Percentiles rank a stretch among this genome's conserved stretches.
Conservation (phyloP, 2,797 vertebrate genomes). For the Halcyon badia region DNA sequence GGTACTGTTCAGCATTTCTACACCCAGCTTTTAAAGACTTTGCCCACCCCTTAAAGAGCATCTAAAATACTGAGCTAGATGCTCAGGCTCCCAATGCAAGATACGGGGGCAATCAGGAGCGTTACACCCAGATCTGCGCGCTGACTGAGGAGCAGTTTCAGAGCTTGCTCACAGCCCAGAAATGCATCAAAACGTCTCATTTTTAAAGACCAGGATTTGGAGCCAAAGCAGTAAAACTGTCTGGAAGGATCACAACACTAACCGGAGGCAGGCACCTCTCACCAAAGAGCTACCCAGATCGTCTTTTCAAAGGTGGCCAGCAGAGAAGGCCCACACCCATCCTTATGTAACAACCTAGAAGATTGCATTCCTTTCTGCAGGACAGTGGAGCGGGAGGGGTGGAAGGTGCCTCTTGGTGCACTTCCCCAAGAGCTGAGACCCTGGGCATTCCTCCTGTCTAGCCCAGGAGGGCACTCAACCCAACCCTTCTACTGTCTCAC, state of each 20-base stretch:
- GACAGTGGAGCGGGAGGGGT: background rate
- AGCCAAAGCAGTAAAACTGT: background rate
- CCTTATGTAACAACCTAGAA: constrained; percentile 50
- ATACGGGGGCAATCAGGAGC: background rate
- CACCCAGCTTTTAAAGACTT: background rate
- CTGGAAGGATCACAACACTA: background rate
- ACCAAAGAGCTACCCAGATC: accelerated
- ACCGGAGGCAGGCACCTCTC: background rate
- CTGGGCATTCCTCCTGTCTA: background rate
- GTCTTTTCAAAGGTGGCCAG: background rate
- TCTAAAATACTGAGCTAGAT: background rate
- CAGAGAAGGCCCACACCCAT: background rate
- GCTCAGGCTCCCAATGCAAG: background rate
- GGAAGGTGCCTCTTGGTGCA: background rate
- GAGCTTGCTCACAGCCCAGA: background rate
- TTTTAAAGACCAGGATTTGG: background rate
- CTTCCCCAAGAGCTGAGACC: background rate
- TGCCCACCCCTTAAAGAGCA: background rate
- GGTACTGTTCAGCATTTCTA: background rate
- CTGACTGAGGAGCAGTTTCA: background rate
- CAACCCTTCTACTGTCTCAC: background rate
- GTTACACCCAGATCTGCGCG: background rate
- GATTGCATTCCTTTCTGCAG: constrained; percentile 47
- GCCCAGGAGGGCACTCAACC: background rate
- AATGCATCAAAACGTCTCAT: background rate